These are phyloP conservation scores for Celastrina argiolus DNA, from an alignment of 2,888 invertebrate genomes.

Conservation along the genomic window DNA sequence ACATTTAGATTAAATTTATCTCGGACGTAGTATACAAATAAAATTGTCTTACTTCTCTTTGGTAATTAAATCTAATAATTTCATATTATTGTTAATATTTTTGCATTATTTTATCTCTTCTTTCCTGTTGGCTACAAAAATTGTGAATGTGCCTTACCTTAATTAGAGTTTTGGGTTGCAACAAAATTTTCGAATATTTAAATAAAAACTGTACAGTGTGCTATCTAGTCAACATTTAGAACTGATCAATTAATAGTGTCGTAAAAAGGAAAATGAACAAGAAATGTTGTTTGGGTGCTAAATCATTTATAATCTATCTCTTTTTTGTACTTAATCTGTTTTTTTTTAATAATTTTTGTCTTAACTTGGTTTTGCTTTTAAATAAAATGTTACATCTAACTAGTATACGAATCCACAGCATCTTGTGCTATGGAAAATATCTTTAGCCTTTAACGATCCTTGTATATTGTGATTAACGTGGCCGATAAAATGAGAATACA, in stretches of 20 bases:
- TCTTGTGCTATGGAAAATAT: no score
- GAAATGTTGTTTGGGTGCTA: not conserved
- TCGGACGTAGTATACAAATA: no score
- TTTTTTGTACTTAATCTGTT: not conserved
- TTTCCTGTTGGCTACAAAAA: not conserved
- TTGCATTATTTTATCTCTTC: not conserved
- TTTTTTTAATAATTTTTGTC: not conserved
- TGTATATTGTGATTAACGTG: no score
- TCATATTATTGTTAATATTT: no score
- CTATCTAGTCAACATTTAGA: constrained; percentile 5
- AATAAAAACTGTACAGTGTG: not conserved
- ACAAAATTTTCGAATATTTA: not conserved
- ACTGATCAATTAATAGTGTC: not conserved
- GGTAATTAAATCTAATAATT: no score
- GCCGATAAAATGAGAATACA: no score
- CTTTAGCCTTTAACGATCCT: no score
- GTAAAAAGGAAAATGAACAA: not conserved
- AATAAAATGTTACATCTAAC: not conserved
- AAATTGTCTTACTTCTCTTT: no score
- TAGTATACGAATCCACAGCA: not conserved
- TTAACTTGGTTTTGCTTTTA: not conserved
- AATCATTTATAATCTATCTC: not conserved
- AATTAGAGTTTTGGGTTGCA: not conserved
- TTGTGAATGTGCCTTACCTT: not conserved
- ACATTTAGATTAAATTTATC: no score